Evolutionary conservation across 1,140 invertebrate species (phyloP).

Genomic region (Lasioglossum albipes): DNA sequence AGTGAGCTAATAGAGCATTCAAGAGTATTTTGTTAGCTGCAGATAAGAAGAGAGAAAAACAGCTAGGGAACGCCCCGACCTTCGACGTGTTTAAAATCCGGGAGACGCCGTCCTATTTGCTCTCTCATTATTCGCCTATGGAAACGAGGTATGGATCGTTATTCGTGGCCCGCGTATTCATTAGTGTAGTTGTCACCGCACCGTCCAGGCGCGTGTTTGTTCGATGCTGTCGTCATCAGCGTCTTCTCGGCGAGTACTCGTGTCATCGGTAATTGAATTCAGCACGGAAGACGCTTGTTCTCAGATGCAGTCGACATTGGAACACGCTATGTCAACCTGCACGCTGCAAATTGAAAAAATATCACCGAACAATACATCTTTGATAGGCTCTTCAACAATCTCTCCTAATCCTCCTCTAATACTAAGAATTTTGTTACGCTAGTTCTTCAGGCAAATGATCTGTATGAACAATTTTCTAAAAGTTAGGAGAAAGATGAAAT

Average conservation of each 20-base stretch:
- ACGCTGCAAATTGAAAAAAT: not conserved
- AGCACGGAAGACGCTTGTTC: slow-evolving; percentile 25
- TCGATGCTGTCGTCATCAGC: slow-evolving; percentile 30
- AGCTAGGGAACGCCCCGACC: not conserved
- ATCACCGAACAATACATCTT: not conserved
- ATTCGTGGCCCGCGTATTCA: slow-evolving; percentile 4
- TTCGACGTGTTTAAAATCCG: not conserved
- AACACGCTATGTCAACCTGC: not conserved
- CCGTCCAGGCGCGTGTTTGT: slow-evolving; percentile 13
- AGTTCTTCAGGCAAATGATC: too few relatives aligned
- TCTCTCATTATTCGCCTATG: not conserved
- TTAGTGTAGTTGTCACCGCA: slow-evolving; percentile 31
- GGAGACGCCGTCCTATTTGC: not conserved
- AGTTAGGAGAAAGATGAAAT: too few relatives aligned
- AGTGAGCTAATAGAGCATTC: not conserved
- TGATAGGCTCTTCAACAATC: too few relatives aligned
- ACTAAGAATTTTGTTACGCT: too few relatives aligned
- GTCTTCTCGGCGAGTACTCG: slow-evolving; percentile 23
- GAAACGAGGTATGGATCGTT: not conserved
- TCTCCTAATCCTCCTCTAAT: too few relatives aligned
- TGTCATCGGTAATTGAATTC: slow-evolving; percentile 35
- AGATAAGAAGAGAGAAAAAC: not conserved
- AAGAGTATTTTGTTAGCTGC: too few relatives aligned
- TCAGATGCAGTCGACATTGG: not conserved
- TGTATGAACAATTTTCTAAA: too few relatives aligned